These are phyloP conservation scores for Scolopax rusticola DNA, from an alignment of 2,797 vertebrate species.

Conservation along the genomic window DNA sequence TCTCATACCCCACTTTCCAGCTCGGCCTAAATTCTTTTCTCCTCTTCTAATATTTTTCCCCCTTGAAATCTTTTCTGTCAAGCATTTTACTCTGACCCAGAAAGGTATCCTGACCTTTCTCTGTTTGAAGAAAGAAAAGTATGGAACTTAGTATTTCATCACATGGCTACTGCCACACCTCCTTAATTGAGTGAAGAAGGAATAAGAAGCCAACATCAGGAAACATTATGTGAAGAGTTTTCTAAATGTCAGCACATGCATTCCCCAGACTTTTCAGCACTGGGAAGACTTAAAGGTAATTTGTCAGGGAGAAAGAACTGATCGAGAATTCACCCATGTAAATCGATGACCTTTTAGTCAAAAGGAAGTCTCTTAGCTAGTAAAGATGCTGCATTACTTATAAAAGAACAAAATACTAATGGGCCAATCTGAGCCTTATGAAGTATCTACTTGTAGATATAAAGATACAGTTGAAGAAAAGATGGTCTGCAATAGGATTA, in stretches of 20 bases:
- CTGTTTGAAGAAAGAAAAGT: constrained; percentile 24
- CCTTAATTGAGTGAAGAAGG: constrained; percentile 66
- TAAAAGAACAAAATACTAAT: constrained; percentile 71
- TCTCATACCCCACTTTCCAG: background rate
- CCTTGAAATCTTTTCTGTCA: constrained; percentile 30
- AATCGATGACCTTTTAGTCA: constrained; percentile 75
- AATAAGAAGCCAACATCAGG: constrained; percentile 69
- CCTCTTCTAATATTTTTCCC: background rate
- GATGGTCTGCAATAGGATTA: constrained; percentile 13
- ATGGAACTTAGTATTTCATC: constrained; percentile 56
- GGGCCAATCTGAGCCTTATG: constrained; percentile 48
- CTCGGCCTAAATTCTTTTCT: constrained; percentile 24
- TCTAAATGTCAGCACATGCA: constrained; percentile 70
- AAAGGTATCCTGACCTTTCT: constrained; percentile 63
- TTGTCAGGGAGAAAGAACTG: constrained; percentile 72
- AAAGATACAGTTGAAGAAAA: constrained; percentile 51
- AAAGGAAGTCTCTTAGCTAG: constrained; percentile 69
- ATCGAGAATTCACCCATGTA: constrained; percentile 74
- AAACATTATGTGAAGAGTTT: constrained; percentile 68
- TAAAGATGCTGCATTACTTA: constrained; percentile 65
- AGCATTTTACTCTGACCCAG: constrained; percentile 24
- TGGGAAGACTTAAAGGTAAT: constrained; percentile 69
- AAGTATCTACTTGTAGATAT: constrained; percentile 35
- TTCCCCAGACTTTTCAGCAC: constrained; percentile 58
- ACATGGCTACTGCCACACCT: constrained; percentile 63